A percentile compares a stretch with the other conserved stretches of the same genome.
Conservation (phyloP, 2,797 vertebrate species). For the Sphenopsis melanotis region DNA sequence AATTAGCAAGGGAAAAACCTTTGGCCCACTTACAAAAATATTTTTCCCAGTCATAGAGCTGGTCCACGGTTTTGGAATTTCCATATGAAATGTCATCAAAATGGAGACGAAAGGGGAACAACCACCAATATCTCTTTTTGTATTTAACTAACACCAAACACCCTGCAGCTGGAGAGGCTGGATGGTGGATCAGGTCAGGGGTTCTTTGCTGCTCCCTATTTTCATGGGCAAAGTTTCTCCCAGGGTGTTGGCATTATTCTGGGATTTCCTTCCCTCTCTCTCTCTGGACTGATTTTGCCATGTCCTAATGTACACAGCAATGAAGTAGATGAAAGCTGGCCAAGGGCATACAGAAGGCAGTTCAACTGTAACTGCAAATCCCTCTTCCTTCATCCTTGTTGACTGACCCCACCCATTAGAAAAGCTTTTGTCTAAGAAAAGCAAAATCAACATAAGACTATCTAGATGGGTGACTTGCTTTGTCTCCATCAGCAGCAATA, state of each 20-base stretch:
- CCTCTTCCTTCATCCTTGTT: constrained; percentile 49
- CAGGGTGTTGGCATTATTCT: background rate
- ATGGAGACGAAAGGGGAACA: background rate
- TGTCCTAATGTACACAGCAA: constrained; percentile 7
- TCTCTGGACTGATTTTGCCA: constrained; percentile 6
- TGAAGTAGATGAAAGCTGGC: constrained; percentile 57
- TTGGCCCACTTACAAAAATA: background rate
- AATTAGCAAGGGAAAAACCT: background rate
- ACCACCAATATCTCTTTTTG: background rate
- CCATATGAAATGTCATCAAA: background rate
- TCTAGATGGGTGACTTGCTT: constrained; percentile 11
- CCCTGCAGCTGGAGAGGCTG: background rate
- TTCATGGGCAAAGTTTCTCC: background rate
- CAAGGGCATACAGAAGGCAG: constrained; percentile 26
- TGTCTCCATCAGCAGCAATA: constrained; percentile 66
- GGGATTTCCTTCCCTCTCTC: background rate
- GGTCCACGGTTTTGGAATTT: background rate
- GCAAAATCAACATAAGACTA: constrained; percentile 42
- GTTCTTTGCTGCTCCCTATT: background rate
- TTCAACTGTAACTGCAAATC: constrained; percentile 34
- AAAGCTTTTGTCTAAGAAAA: constrained; percentile 60
- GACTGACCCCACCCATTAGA: constrained; percentile 22
- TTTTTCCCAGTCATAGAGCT: background rate
- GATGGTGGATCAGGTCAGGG: background rate
- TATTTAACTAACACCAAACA: background rate